Base-by-base conservation (phyloP, 2,888 invertebrate species). In the Tenthredo distinguenda region DNA sequence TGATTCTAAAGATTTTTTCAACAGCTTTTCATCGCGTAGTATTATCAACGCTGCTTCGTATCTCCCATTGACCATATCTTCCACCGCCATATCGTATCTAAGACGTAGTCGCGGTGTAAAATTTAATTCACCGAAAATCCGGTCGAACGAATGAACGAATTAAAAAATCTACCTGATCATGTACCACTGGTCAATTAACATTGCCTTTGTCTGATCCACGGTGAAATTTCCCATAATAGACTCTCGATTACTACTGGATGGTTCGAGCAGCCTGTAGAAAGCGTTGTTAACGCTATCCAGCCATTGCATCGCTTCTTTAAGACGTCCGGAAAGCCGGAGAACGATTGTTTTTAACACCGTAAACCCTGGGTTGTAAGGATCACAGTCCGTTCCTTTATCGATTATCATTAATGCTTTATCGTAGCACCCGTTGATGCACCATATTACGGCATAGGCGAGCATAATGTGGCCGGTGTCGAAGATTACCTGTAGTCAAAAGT, bases 311-410 rank as follows among this genome's bases (percentile, higher is more conserved):
- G 89, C 89, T 85, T 90, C 89, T 12, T 86, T 74, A 34, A 88
- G 84, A 31, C 89, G 88, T 12, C 90, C 90, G 10, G 89, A 89
- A 15, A 90, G 47, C 72, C 90, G 87, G 34, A 90, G 77, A 6
- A 89, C 62, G 5, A 90, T 86, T 0, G 89, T 86, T 74, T 89
- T 90, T 2, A 90, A 62, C 6, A 90, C 77, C 31, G 87, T 88
- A 18, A 89, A 90, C n/a, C 89, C 89, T 26, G 90, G 89, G 86
- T 90, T 90, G 77, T 87, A 88, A 6, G 90, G 90, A 86, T 90
- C 88, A 40, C 89, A 90, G 55, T 90, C 88, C 3, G 88, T 85
- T 12, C 87, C 89, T 31, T 90, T 90, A 15, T 89, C 88, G 7
- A 88, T 87, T 9, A 87, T 87, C 55, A 88, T 72, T 34, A 90